These are phyloP conservation scores for Chloropsis hardwickii DNA, from an alignment of 2,113 vertebrate genomes.

Conservation along the genomic window DNA sequence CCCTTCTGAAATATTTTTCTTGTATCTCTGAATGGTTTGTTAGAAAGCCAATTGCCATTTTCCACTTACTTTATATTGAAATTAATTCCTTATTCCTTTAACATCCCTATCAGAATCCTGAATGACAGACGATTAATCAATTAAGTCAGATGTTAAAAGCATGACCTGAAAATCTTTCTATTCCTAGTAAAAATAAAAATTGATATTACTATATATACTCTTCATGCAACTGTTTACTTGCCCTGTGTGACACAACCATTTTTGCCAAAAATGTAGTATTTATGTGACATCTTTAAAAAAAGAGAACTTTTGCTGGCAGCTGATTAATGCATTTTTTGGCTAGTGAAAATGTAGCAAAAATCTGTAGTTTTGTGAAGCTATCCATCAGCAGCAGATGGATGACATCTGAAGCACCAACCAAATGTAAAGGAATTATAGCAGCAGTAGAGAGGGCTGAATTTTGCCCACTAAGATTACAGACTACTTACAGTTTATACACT, in stretches of 20 bases:
- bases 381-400: not conserved
- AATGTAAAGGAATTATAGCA: slow-evolving; percentile 9
- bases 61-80: not conserved
- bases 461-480: slow-evolving; percentile 33
- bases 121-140: not conserved
- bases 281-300: not conserved
- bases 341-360: not conserved
- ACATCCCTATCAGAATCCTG: not conserved
- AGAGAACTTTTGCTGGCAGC: not conserved
- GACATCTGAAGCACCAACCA: not conserved
- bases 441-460: not conserved
- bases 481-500: slow-evolving; percentile 71
- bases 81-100: not conserved
- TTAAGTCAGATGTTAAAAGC: not conserved
- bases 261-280: not conserved
- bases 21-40: not conserved
- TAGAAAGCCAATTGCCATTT: not conserved
- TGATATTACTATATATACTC: not conserved
- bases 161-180: not conserved
- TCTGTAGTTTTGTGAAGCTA: not conserved
- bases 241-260: not conserved
- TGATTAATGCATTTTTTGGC: not conserved
- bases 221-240: not conserved
- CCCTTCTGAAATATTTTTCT: not conserved
- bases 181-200: not conserved